Evolutionary conservation across 2,888 invertebrate genomes (phyloP).

Genomic region (Cosmia trapezina): DNA sequence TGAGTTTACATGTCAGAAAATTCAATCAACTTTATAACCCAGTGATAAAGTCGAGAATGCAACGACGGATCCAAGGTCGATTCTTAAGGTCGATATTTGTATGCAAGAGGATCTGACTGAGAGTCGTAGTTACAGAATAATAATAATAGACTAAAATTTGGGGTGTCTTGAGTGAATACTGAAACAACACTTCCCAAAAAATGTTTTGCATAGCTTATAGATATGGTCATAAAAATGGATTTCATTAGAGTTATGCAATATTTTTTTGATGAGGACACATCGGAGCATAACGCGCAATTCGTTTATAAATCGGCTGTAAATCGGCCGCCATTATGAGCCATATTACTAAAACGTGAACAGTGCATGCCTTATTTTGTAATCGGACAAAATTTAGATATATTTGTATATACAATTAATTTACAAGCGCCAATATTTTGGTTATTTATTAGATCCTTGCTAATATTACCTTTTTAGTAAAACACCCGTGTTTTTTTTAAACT

Average conservation of each 20-base stretch:
- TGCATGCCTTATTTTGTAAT: constrained; percentile 58
- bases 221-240: neutral
- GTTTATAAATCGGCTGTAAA: constrained; percentile 33
- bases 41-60: constrained; percentile 23
- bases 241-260: neutral
- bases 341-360: constrained; percentile 53
- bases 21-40: neutral
- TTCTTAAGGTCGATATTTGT: constrained; percentile 15
- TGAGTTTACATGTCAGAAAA: constrained; percentile 16
- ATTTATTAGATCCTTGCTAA: constrained; percentile 57
- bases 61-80: neutral
- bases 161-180: constrained; percentile 12
- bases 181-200: neutral
- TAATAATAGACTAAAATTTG: constrained; percentile 6
- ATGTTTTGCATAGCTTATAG: neutral
- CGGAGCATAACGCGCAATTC: neutral
- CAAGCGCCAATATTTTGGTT: constrained; percentile 64
- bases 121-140: neutral
- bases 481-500: constrained; percentile 57
- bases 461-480: constrained; percentile 50
- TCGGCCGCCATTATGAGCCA: constrained; percentile 60
- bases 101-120: constrained; percentile 13
- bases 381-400: constrained; percentile 62
- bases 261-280: constrained; percentile 1
- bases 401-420: constrained; percentile 63